Evolutionary conservation across 2,888 invertebrate genomes (phyloP).

Genomic region (Yponomeuta evonymella): DNA sequence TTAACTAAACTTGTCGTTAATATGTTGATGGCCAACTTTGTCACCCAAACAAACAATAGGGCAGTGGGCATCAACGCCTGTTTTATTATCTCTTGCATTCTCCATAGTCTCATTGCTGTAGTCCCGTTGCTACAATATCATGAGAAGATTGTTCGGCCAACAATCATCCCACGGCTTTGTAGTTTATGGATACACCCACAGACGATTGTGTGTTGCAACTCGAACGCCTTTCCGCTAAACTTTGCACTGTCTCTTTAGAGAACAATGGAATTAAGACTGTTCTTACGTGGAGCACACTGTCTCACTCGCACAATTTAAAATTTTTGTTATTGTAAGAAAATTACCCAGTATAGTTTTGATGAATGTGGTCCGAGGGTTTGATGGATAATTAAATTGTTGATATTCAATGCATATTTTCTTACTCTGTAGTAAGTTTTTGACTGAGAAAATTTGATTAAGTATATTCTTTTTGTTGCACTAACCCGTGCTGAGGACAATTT

Average conservation of each 20-base stretch:
- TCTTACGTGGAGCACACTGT: background rate
- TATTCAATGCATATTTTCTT: too few species aligned
- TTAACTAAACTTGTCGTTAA: background rate
- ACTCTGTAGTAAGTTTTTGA: too few species aligned
- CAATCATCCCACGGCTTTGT: constrained; percentile 9
- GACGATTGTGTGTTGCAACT: constrained; percentile 6
- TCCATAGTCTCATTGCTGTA: background rate
- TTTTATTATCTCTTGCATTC: background rate
- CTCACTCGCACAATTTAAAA: background rate
- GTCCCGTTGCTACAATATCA: constrained; percentile 9
- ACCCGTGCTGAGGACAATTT: too few species aligned
- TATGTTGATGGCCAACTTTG: background rate
- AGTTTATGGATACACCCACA: constrained; percentile 9
- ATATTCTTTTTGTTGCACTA: too few species aligned
- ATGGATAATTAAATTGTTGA: too few species aligned
- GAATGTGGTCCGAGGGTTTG: too few species aligned
- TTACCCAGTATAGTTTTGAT: too few species aligned
- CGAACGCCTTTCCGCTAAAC: constrained; percentile 3
- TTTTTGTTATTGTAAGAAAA: too few species aligned
- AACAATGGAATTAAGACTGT: background rate
- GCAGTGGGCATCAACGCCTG: background rate
- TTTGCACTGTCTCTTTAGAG: background rate
- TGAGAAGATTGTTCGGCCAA: constrained; percentile 1
- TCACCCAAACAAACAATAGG: background rate
- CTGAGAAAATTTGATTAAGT: too few species aligned